Base-by-base conservation (phyloP, 2,113 vertebrate genomes). In the Corythoichthys haematopterus region DNA sequence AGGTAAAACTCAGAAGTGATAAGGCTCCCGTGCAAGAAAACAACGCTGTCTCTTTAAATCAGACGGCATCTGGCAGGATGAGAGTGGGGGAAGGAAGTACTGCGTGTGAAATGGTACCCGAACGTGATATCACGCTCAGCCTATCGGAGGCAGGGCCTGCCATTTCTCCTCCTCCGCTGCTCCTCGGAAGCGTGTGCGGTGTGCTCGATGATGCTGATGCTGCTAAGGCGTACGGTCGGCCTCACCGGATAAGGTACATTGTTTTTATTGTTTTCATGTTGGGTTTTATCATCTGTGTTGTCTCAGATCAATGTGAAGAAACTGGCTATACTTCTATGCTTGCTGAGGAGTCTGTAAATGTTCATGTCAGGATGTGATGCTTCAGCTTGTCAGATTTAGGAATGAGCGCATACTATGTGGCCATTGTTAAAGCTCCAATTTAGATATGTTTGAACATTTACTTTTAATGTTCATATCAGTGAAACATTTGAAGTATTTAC, bases 11-110 rank as follows among this genome's bases (percentile, higher is more conserved):
- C 64, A 71, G 45, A 48, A 43, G 53, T 59, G 43, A 64, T 74
- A 63, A 78, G 52, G 62, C 56, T 61, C 47, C 67, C 48, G 12
- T 52, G 68, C 64, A 80, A 20, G 50, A 84, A 85, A 81, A 75
- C 63, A 82, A 68, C 79, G 2, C 84, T 89, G 64, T 85, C 74
- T 63, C 81, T 90, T 90, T 90, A 90, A 90, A 82, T 66, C 20
- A 7, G 47, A 40, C 77, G 80, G 84, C 79, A 74, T 86, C 87
- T 80, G 68, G 67, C 61, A 62, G 71, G 76, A 71, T 70, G 69
- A 68, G 78, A 56, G 65, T 65, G 65, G 66, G 63, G 78, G 78
- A 45, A 63, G 69, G 50, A 55, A 64, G 8, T 69, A 66, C 62
- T 70, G 52, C 76, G 64, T 40, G 67, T 74, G 68, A 74, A 75